These are phyloP conservation scores for Sebastes minor DNA, from an alignment of 2,797 vertebrate genomes.

Conservation along the genomic window DNA sequence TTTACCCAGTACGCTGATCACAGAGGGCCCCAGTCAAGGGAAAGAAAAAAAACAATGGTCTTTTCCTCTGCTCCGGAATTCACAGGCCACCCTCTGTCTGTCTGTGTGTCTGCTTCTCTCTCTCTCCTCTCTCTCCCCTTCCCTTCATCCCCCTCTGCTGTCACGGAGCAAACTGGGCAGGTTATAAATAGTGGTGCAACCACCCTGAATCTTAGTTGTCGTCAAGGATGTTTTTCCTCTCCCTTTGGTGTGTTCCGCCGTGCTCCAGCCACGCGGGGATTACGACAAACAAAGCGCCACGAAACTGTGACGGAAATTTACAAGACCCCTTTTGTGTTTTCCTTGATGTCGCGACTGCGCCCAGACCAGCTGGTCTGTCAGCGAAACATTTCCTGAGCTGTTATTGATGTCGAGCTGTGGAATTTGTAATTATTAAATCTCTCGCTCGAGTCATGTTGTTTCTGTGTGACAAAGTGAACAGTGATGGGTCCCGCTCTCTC, in stretches of 20 bases:
- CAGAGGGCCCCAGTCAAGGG: constrained; percentile 49
- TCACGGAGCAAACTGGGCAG: constrained; percentile 70
- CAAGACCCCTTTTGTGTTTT: constrained; percentile 22
- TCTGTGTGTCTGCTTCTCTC: constrained; percentile 36
- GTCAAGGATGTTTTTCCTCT: constrained; percentile 72
- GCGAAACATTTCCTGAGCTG: constrained; percentile 39
- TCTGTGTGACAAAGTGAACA: background rate
- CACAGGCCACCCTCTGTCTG: constrained; percentile 62
- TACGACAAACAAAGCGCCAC: constrained; percentile 50
- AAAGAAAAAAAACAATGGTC: constrained; percentile 61
- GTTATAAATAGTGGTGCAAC: constrained; percentile 81
- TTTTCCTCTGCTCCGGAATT: constrained; percentile 72
- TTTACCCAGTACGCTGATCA: constrained; percentile 47
- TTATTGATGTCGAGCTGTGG: background rate
- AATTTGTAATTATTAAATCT: constrained; percentile 21
- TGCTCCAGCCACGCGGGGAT: constrained; percentile 43
- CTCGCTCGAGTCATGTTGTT: background rate
- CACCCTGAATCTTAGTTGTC: constrained; percentile 74
- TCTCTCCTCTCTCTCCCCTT: constrained; percentile 8
- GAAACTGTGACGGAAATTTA: constrained; percentile 55
- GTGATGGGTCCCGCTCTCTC: background rate
- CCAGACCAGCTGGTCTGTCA: constrained; percentile 31
- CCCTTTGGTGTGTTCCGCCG: constrained; percentile 50
- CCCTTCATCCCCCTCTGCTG: constrained; percentile 63
- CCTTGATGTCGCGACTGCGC: background rate